Base-by-base conservation (phyloP, 2,888 invertebrate species). In the Uropetala carovei region DNA sequence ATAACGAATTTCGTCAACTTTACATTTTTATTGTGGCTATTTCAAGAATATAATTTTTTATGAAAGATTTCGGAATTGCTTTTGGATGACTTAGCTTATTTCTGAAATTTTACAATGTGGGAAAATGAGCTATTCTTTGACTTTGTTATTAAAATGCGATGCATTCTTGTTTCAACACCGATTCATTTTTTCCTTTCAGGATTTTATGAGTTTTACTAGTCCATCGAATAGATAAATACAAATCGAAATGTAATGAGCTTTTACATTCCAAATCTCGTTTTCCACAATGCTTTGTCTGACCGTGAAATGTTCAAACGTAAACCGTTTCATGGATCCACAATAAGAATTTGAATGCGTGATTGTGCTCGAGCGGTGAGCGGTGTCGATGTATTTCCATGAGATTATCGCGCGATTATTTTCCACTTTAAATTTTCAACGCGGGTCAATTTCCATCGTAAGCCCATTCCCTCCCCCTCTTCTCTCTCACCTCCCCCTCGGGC, bases 281-380 rank as follows among this genome's bases (percentile, higher is more conserved):
- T 89, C 30, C 89, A 18, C 18, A 16, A 18, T 30, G 10, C 60
- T 64, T 89, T 64, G 43, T 58, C 89, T 27, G 60, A 56, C 59
- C 89, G 56, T 68, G 89, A 89, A 89, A 89, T 68, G 14, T 43
- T 75, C 75, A 27, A 22, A 22, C 22, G 7, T 27, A 75, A 75
- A 75, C 75, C 8, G 89, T 43, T 60, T 89, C 64, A 7, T 60
- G 14, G 18, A 43, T 43, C 14, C 60, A 89, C 60, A 89, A 89
- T 89, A 64, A 89, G 89, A 68, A 89, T 89, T 68, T 43, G 89
- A 64, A 68, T 43, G 43, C 18, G 27, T 43, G 56, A 89, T 89
- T 89, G 56, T 68, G 43, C n/a, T 7, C 58, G 0, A 11, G 0
- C 11, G 43, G 13, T 14, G 64, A 3, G 18, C 30, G 9, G 18